Evolutionary conservation across 1,140 invertebrate species (phyloP).

Genomic region (Drosophila kepulauana): DNA sequence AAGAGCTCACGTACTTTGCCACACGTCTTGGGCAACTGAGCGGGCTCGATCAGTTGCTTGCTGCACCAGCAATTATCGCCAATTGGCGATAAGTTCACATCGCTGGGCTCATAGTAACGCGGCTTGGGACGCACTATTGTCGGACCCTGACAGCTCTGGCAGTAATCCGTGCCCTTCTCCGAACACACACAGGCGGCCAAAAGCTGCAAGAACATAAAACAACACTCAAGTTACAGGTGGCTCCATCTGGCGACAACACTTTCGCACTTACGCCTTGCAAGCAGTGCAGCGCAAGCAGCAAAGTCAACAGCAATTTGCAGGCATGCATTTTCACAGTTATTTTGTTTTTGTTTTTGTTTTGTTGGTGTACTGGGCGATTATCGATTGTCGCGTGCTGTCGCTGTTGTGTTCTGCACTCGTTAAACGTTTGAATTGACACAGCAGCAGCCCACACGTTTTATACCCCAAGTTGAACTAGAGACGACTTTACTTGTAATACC

Average conservation of each 20-base stretch:
- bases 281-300: conserved; percentile 58
- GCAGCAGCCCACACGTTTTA: conserved; percentile 66
- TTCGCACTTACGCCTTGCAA: conserved; percentile 41
- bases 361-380: conserved; percentile 34
- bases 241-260: neutral
- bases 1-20: conserved; percentile 82
- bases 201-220: conserved; percentile 34
- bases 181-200: conserved; percentile 76
- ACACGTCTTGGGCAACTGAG: conserved; percentile 75
- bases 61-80: conserved; percentile 81
- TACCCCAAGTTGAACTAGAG: conserved; percentile 41
- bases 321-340: conserved; percentile 36
- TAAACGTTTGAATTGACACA: conserved; percentile 73
- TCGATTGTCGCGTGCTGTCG: conserved; percentile 58
- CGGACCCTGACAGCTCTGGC: conserved; percentile 63
- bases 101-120: conserved; percentile 56
- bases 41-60: conserved; percentile 77
- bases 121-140: conserved; percentile 65
- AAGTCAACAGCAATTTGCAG: conserved; percentile 55
- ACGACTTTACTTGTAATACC: conserved; percentile 17
- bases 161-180: conserved; percentile 82
- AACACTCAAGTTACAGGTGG: neutral
- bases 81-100: conserved; percentile 70
- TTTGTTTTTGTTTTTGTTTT: conserved; percentile 5
- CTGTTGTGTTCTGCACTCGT: conserved; percentile 43